Evolutionary conservation across 2,888 invertebrate genomes (phyloP).

Genomic region (Aphodius sticticus): DNA sequence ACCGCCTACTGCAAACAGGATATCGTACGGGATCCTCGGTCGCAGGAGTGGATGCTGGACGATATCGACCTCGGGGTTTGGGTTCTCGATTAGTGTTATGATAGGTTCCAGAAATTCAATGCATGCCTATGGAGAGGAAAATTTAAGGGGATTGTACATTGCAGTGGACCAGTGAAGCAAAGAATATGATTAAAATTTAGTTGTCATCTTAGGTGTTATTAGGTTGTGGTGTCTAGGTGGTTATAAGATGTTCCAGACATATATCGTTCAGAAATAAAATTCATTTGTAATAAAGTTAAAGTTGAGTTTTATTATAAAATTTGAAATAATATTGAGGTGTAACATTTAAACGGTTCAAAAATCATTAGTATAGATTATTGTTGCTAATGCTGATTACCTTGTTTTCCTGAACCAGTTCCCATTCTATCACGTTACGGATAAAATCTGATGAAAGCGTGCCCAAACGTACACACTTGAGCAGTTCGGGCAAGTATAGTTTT

Average conservation of each 20-base stretch:
- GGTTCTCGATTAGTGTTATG: conserved; percentile 41
- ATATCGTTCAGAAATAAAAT: too few species aligned
- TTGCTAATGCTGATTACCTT: conserved; percentile 35
- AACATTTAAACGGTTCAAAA: too few species aligned
- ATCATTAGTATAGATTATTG: too few species aligned
- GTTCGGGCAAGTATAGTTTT: conserved; percentile 64
- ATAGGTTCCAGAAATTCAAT: conserved; percentile 49
- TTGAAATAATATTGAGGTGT: too few species aligned
- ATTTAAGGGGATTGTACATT: background rate
- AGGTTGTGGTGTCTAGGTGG: too few species aligned
- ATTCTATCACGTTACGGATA: conserved; percentile 44
- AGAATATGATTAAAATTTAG: too few species aligned
- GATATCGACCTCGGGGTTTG: conserved; percentile 38
- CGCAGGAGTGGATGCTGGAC: conserved; percentile 65
- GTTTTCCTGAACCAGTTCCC: conserved; percentile 43
- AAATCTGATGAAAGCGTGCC: conserved; percentile 64
- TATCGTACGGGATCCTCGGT: conserved; percentile 79
- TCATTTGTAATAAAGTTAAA: too few species aligned
- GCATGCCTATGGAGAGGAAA: conserved; percentile 50
- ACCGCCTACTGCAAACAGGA: conserved; percentile 85
- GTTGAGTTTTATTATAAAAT: too few species aligned
- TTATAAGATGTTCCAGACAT: too few species aligned
- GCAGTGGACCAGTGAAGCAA: background rate
- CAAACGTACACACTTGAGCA: conserved; percentile 72
- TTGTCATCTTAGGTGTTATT: too few species aligned